These are phyloP conservation scores for Strigamia transsilvanica DNA, from an alignment of 2,888 invertebrate species.

Conservation along the genomic window DNA sequence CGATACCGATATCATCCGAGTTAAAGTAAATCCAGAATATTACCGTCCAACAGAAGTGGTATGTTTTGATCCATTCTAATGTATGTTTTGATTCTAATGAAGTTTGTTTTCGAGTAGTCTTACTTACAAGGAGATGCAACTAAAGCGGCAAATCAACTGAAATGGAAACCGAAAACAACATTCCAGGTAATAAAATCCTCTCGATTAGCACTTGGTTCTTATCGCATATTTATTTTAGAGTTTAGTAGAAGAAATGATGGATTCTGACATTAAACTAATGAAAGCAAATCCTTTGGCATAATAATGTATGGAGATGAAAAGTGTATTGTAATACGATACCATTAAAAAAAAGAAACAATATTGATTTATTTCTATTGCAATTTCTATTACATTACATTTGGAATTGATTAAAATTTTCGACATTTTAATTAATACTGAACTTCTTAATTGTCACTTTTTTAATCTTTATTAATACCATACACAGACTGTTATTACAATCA, in stretches of 20 bases:
- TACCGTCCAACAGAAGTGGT: slow-evolving; percentile 98
- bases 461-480: not conserved
- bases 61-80: slow-evolving; percentile 63
- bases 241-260: slow-evolving; percentile 94
- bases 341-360: not conserved
- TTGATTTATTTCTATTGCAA: slow-evolving; percentile 2
- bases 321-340: not conserved
- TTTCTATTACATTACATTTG: slow-evolving; percentile 21
- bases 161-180: slow-evolving; percentile 86
- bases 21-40: slow-evolving; percentile 90
- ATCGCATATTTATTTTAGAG: slow-evolving; percentile 59
- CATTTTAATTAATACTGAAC: not conserved
- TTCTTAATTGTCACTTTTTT: not conserved
- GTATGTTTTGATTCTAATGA: not conserved
- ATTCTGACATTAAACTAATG: slow-evolving; percentile 90
- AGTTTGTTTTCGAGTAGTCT: slow-evolving; percentile 70
- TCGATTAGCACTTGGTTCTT: not conserved
- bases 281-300: slow-evolving; percentile 86
- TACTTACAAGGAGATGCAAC: slow-evolving; percentile 89
- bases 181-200: slow-evolving; percentile 69
- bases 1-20: slow-evolving; percentile 76
- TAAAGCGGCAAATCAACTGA: slow-evolving; percentile 85
- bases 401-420: not conserved
- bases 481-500: not conserved
- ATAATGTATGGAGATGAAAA: slow-evolving; percentile 63